Conservation (phyloP, 2,113 vertebrate genomes). For the Onychostoma macrolepis region DNA sequence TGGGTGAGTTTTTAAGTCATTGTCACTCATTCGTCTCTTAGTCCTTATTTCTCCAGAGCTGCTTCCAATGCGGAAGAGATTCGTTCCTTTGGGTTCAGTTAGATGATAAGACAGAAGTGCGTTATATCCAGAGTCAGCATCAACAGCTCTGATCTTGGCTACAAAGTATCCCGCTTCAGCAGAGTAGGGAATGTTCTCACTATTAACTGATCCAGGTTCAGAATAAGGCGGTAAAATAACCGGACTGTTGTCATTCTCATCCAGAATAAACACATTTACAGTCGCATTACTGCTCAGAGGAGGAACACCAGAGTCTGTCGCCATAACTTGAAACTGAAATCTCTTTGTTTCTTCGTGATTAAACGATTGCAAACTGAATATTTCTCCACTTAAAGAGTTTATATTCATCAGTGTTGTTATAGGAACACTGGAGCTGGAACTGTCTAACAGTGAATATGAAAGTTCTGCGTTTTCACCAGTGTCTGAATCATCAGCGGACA, state of each 20-base stretch:
- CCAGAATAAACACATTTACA: conserved; percentile 43
- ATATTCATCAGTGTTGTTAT: conserved; percentile 74
- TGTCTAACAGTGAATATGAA: conserved; percentile 75
- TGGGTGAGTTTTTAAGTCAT: conserved; percentile 75
- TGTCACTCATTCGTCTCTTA: conserved; percentile 71
- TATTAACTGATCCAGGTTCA: conserved; percentile 70
- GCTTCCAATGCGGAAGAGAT: conserved; percentile 62
- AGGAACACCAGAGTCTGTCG: conserved; percentile 39
- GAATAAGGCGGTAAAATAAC: conserved; percentile 69
- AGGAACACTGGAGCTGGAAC: conserved; percentile 57
- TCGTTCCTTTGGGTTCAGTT: conserved; percentile 52
- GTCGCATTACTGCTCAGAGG: conserved; percentile 52
- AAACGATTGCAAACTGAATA: conserved; percentile 62
- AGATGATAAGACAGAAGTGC: conserved; percentile 59
- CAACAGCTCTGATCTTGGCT: conserved; percentile 57
- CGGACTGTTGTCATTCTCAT: conserved; percentile 78
- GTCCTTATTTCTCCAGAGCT: conserved; percentile 65
- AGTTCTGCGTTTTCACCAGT: conserved; percentile 73
- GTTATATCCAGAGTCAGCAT: conserved; percentile 59
- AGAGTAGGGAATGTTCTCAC: conserved; percentile 75
- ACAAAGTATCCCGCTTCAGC: conserved; percentile 74
- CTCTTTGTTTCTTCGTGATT: conserved; percentile 59
- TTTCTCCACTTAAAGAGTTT: conserved; percentile 65
- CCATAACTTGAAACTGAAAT: conserved; percentile 43
- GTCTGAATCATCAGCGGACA: conserved; percentile 48